phyloP scores from a whole-genome alignment of 2,888 invertebrate species.

The Myathropa florea region DNA sequence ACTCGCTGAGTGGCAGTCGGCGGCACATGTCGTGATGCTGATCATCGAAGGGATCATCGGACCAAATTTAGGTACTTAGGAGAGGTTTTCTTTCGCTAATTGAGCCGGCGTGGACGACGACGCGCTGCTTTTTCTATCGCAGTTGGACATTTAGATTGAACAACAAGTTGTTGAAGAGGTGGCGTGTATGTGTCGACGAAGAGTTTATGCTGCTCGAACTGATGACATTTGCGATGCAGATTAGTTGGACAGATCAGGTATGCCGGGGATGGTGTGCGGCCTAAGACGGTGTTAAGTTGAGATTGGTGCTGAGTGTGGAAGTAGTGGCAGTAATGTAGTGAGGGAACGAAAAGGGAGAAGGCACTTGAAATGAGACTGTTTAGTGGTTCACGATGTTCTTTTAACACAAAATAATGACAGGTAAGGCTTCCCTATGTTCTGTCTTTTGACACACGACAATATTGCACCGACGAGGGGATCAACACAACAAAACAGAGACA shows the following conservation, averaged over 20 bases:
- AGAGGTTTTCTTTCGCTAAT: conserved; percentile 55
- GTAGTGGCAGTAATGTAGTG: too few species aligned
- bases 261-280: not conserved
- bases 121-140: not conserved
- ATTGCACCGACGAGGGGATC: too few species aligned
- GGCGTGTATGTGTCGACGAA: not conserved
- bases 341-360: too few species aligned
- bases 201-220: not conserved
- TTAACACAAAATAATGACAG: too few species aligned
- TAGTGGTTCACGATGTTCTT: too few species aligned
- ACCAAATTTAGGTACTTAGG: conserved; percentile 60
- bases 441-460: too few species aligned
- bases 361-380: too few species aligned
- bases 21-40: conserved; percentile 70
- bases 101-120: conserved; percentile 27
- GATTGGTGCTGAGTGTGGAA: not conserved
- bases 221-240: conserved; percentile 23
- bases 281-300: not conserved
- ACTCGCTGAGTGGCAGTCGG: not conserved
- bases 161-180: conserved; percentile 35
- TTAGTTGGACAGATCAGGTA: not conserved
- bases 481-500: too few species aligned
- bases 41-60: conserved; percentile 66
- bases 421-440: too few species aligned
- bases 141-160: conserved; percentile 48